These are phyloP conservation scores for Ylistrum balloti DNA, from an alignment of 1,140 invertebrate genomes.

Conservation along the genomic window DNA sequence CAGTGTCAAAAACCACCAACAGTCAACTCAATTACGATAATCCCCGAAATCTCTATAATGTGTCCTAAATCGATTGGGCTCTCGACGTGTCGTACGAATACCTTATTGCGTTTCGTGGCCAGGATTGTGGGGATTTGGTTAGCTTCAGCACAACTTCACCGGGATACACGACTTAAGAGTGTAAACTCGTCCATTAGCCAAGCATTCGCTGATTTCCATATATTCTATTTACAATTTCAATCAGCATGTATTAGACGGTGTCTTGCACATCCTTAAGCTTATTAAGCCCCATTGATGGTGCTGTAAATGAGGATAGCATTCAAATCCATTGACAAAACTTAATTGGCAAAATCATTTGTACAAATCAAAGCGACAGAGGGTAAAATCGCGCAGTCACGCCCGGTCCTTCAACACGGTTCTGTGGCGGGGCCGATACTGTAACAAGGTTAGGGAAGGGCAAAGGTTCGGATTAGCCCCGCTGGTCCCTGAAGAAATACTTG, in stretches of 20 bases:
- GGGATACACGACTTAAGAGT: background rate
- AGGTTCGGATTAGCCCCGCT: conserved; percentile 48
- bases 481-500: conserved; percentile 50
- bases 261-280: conserved; percentile 50
- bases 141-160: conserved; percentile 11
- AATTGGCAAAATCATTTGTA: conserved; percentile 61
- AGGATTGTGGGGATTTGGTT: conserved; percentile 24
- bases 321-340: conserved; percentile 52
- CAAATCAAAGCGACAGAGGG: conserved; percentile 52
- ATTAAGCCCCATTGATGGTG: conserved; percentile 55
- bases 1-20: conserved; percentile 32
- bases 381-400: conserved; percentile 59
- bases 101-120: background rate
- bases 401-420: conserved; percentile 50
- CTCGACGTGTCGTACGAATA: background rate
- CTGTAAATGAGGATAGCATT: conserved; percentile 52
- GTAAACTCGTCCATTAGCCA: background rate
- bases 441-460: conserved; percentile 50
- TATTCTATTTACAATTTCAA: conserved; percentile 64
- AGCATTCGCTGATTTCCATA: conserved; percentile 41
- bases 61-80: background rate
- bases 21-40: conserved; percentile 31
- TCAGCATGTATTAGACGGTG: conserved; percentile 60
- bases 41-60: background rate
- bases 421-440: conserved; percentile 48